Evolutionary conservation across 53 echinoderm and acorn worm species (phyloP), one percentile per base, ranked within the genome.

Genomic region (Echinarachnius parma): DNA sequence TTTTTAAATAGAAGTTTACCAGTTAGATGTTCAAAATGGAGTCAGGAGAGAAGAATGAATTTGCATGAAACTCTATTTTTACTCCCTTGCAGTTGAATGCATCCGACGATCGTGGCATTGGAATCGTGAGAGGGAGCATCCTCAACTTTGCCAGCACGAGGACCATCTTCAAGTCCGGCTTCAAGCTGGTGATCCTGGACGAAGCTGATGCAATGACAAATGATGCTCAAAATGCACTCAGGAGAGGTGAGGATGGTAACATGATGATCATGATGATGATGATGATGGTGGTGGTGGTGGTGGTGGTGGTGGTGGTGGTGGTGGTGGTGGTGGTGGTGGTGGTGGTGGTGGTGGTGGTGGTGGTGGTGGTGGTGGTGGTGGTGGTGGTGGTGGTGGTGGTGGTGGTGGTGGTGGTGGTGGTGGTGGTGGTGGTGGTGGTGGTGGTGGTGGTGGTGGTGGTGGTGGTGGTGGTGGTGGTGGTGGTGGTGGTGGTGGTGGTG

Each of bases 161-260:
- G 60, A 91, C 87, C 32, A 95, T 95, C 83, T 98, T 98, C 78
- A 88, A 77, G 63, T 85, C 80, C 8, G 92, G 98, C 9, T 98
- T 98, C 76, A 98, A 98, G 66, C 74, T 98, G 30, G 98, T 98
- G 20, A 92, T 98, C 62, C 54, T 98, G 8, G 98, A 98, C 28
- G 98, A 98, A 59, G 98, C 98, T 5, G 98, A 98, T 62, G 92
- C 92, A 4, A 98, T 98, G 98, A 98, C 98, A 45, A 82, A 88
- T 15, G 98, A 98, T 80, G 98, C 98, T 2, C 98, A 98, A 31
- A 98, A 98, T 81, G 98, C 98, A 28, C 81, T 98, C 64, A 80
- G 98, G 42, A 85, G 98, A 92, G 92, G 98, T 92, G 45, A 65
- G 31, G 29, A n/a, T 5, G 20, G 5, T 16, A n/a, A n/a, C n/a